Conservation (phyloP, 2,888 invertebrate genomes). For the Omphaloscelis lunosa region DNA sequence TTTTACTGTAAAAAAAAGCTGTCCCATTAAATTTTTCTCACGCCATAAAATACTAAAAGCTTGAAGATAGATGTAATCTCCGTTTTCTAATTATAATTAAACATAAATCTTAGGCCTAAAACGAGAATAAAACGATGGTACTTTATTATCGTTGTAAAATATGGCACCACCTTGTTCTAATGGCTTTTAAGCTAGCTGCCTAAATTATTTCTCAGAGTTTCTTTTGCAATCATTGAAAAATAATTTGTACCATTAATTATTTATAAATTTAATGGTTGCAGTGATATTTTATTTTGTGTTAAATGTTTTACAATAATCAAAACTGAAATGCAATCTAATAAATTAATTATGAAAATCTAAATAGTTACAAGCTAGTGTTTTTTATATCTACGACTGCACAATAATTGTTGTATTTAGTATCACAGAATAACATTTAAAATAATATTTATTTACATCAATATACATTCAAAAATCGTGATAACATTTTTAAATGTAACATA, state of each 20-base stretch:
- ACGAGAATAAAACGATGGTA: constrained; percentile 54
- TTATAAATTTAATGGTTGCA: background rate
- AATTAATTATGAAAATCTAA: background rate
- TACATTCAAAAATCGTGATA: background rate
- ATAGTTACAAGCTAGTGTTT: background rate
- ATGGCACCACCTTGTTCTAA: constrained; percentile 52
- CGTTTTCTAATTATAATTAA: constrained; percentile 60
- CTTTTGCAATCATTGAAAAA: constrained; percentile 3
- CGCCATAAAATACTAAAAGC: constrained; percentile 22
- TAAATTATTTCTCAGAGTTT: background rate
- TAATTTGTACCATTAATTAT: constrained; percentile 19
- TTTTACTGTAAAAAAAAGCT: background rate
- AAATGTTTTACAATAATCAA: background rate
- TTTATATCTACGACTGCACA: no score
- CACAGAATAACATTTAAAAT: background rate
- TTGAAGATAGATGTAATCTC: constrained; percentile 34
- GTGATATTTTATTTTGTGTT: background rate
- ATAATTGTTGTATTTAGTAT: background rate
- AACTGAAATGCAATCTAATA: background rate
- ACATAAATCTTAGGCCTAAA: constrained; percentile 57
- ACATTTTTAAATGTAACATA: background rate
- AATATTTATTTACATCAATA: background rate
- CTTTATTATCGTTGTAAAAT: constrained; percentile 58
- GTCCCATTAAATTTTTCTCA: background rate
- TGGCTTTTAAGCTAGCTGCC: constrained; percentile 31